Evolutionary conservation across 2,797 vertebrate species (phyloP), one percentile per base, ranked within the genome.

Genomic region (Acrossocheilus wenchowensis): DNA sequence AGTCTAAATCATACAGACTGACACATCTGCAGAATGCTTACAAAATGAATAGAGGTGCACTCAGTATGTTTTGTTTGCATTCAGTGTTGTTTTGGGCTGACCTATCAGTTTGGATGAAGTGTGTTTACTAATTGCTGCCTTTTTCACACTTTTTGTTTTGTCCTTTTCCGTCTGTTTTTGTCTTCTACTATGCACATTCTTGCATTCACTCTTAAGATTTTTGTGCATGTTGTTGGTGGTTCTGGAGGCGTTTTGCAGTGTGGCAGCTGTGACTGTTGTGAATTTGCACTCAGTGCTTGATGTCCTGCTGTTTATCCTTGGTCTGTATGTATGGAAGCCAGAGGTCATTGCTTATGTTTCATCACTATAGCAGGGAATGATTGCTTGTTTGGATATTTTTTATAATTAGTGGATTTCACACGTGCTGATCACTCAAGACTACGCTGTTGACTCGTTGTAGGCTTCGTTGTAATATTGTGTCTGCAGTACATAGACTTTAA

Each of bases 271-370:
- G 78, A 64, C 39, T 5, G 78, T 79, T 64, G 78, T 79, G 77
- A 41, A 23, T 79, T 78, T 60, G 75, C 10, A 23, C 12, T n/a
- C 15, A 0, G n/a, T 19, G 78, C 57, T 80, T 80, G 78, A 30
- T 45, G 39, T 64, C 78, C 78, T 45, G 78, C 57, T 64, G 78
- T 80, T 80, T 80, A 80, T 80, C 57, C 78, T 79, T 64, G 41
- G 57, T 45, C 78, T 80, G 57, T 19, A 62, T 41, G 23, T 78
- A 43, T 62, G 36, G 39, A 10, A 21, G 41, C 41, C 10, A n/a
- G 57, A 80, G 78, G 57, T 80, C 78, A 45, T 30, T 64, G 78
- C 78, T 2, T 30, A 79, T 30, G n/a, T 30, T 79, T 45, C 39
- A 64, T 80, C 57, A 45, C 57, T 64, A 30, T 30, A 79, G 78